Evolutionary conservation across 92 coral and sea anemone genomes (phyloP).

Genomic region (Epizoanthus illoricatus): DNA sequence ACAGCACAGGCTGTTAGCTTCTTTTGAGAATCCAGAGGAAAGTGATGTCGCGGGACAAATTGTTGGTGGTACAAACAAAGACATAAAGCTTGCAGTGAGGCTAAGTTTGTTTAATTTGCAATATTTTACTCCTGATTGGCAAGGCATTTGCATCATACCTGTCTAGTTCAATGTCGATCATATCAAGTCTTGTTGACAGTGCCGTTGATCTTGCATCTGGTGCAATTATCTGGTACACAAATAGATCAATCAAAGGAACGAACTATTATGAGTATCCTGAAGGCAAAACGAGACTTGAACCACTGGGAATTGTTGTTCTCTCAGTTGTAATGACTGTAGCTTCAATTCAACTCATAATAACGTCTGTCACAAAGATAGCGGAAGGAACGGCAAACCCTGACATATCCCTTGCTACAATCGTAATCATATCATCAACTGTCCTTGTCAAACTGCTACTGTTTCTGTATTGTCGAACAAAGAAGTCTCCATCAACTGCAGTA

Average conservation of each 20-base stretch:
- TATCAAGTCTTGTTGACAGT: conserved; percentile 96
- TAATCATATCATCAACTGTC: conserved; percentile 72
- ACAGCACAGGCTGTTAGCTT: conserved; percentile 56
- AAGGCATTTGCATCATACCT: conserved; percentile 81
- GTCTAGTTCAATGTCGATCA: conserved; percentile 95
- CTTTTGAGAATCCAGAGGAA: conserved; percentile 49
- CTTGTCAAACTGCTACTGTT: conserved; percentile 61
- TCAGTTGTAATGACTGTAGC: conserved; percentile 97
- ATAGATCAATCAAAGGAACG: conserved; percentile 78
- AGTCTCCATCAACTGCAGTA: conserved; percentile 67
- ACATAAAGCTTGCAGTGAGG: conserved; percentile 57
- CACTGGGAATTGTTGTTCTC: conserved; percentile 79
- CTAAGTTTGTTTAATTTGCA: conserved; percentile 80
- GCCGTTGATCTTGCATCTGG: conserved; percentile 89
- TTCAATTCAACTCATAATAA: conserved; percentile 83
- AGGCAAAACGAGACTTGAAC: conserved; percentile 92
- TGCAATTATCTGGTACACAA: conserved; percentile 82
- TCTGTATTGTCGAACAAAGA: conserved; percentile 65
- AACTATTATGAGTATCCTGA: conserved; percentile 89
- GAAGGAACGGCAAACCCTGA: conserved; percentile 69
- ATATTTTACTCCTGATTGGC: conserved; percentile 65
- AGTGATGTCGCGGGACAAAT: background rate
- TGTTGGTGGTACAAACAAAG: background rate
- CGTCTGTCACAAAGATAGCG: conserved; percentile 66
- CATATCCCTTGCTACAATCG: conserved; percentile 68